Evolutionary conservation across 2,888 invertebrate species (phyloP).

Genomic region (Choristoneura rosaceana): DNA sequence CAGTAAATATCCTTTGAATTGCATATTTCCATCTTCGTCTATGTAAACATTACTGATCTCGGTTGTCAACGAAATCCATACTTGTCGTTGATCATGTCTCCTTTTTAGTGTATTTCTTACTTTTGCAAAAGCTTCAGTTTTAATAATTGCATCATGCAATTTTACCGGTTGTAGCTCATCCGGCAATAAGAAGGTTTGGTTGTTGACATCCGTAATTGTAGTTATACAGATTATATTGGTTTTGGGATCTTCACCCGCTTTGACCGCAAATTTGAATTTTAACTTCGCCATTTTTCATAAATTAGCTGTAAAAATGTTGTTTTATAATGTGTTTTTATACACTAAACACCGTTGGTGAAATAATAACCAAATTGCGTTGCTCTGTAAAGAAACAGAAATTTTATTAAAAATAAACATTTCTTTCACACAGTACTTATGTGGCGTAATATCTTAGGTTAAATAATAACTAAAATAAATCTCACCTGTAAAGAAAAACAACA

Average conservation of each 20-base stretch:
- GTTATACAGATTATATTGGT: slow-evolving; percentile 9
- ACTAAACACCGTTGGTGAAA: too few relatives aligned
- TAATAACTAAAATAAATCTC: too few relatives aligned
- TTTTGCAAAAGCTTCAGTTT: neutral
- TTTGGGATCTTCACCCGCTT: slow-evolving; percentile 7
- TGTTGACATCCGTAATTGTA: neutral
- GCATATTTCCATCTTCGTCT: slow-evolving; percentile 30
- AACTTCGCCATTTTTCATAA: slow-evolving; percentile 7
- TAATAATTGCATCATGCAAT: neutral
- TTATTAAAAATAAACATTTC: too few relatives aligned
- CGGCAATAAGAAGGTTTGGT: neutral
- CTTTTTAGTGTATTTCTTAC: slow-evolving; percentile 1
- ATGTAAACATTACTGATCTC: slow-evolving; percentile 14
- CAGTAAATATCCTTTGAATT: slow-evolving; percentile 19
- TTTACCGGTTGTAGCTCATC: slow-evolving; percentile 2
- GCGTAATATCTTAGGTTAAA: too few relatives aligned
- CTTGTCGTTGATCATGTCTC: slow-evolving; percentile 11
- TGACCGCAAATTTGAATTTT: slow-evolving; percentile 7
- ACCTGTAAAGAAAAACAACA: too few relatives aligned
- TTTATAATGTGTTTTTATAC: neutral
- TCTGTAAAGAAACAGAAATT: too few relatives aligned
- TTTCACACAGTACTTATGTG: too few relatives aligned
- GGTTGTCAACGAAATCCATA: slow-evolving; percentile 37
- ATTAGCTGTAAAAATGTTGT: slow-evolving; percentile 16
- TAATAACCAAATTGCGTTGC: too few relatives aligned